phyloP scores from a whole-genome alignment of 2,888 invertebrate species.

The Apamea epomidion region DNA sequence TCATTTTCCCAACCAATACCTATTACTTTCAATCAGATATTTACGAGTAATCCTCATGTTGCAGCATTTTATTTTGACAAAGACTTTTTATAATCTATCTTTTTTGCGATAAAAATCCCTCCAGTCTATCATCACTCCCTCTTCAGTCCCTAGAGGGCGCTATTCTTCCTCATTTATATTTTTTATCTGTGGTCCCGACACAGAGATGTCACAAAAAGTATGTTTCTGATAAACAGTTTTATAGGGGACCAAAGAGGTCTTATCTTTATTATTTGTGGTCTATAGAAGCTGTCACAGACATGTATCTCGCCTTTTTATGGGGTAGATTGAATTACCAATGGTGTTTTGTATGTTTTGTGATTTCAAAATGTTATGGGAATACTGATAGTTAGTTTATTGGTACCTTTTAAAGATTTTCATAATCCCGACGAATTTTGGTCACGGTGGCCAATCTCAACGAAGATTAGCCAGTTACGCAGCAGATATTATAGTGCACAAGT shows the following conservation, averaged over 20 bases:
- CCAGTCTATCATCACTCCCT: conserved; percentile 48
- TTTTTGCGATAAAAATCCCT: conserved; percentile 30
- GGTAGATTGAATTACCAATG: conserved; percentile 42
- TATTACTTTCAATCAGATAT: background rate
- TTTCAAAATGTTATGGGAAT: background rate
- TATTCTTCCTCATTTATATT: conserved; percentile 60
- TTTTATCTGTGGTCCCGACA: conserved; percentile 63
- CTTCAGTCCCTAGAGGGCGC: conserved; percentile 53
- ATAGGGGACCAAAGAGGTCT: conserved; percentile 42
- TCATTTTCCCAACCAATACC: background rate
- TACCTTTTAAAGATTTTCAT: background rate
- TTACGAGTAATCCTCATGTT: background rate
- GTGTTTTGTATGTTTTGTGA: background rate
- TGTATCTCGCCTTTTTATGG: conserved; percentile 33
- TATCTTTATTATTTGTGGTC: conserved; percentile 58
- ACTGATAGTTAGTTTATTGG: background rate
- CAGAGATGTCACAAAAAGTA: conserved; percentile 57
- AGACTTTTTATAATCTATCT: conserved; percentile 7
- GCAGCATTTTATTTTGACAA: background rate
- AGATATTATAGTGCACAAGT: too few species aligned
- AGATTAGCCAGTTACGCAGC: too few species aligned
- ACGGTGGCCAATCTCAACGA: too few species aligned
- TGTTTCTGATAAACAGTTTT: conserved; percentile 58
- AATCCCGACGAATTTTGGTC: too few species aligned
- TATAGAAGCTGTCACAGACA: conserved; percentile 51